phyloP scores from a whole-genome alignment of 53 echinoderm and acorn worm species.

The Mesocentrotus franciscanus region DNA sequence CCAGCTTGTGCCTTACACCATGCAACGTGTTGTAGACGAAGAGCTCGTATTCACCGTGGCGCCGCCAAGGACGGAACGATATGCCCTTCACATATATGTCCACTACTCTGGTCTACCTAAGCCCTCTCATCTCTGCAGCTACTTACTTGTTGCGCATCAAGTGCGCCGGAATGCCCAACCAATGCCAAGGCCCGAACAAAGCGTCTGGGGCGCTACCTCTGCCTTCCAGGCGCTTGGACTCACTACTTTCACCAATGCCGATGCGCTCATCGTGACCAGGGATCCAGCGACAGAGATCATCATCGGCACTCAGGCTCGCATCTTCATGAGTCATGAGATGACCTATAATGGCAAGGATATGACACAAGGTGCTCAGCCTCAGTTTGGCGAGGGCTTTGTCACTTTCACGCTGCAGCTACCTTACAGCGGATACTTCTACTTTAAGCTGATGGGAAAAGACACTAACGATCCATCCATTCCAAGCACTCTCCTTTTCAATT shows the following conservation, averaged over 20 bases:
- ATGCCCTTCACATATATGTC: constrained; percentile 85
- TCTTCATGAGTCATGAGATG: constrained; percentile 43
- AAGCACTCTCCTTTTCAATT: constrained; percentile 69
- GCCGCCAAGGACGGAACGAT: constrained; percentile 79
- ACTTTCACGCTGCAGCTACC: constrained; percentile 63
- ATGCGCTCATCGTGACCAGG: constrained; percentile 78
- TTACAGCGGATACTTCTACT: constrained; percentile 74
- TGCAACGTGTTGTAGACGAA: constrained; percentile 77
- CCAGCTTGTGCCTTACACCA: constrained; percentile 69
- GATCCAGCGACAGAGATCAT: constrained; percentile 69
- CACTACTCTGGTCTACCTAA: constrained; percentile 67
- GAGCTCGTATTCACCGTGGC: constrained; percentile 74
- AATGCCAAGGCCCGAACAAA: constrained; percentile 67
- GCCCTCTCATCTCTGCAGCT: constrained; percentile 90
- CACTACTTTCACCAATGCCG: constrained; percentile 75
- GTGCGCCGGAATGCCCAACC: constrained; percentile 64
- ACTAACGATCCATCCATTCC: constrained; percentile 64
- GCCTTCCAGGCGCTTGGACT: constrained; percentile 74
- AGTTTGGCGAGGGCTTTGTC: constrained; percentile 25
- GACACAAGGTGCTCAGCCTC: not conserved
- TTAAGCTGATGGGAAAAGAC: constrained; percentile 77
- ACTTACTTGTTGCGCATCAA: constrained; percentile 77
- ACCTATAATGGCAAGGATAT: constrained; percentile 28
- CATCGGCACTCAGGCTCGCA: constrained; percentile 57
- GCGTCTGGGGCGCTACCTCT: constrained; percentile 73